A percentile compares a stretch with the other conserved stretches of the same genome.
Evolutionary conservation across 2,888 invertebrate genomes (phyloP).

Genomic region (Tetanocera ferruginea): DNA sequence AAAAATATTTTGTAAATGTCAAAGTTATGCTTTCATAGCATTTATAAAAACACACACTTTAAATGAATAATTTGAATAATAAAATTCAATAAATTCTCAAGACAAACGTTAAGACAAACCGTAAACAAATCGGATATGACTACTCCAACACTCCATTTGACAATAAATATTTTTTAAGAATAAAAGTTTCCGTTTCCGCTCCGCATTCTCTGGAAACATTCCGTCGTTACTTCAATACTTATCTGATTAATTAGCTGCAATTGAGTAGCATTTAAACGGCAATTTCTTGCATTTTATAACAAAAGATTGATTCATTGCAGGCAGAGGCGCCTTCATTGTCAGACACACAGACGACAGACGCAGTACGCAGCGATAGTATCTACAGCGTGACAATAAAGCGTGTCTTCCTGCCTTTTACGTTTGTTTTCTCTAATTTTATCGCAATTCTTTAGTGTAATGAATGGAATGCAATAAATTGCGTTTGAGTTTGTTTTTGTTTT

Average conservation of each 20-base stretch:
- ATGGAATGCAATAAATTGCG: constrained; percentile 16
- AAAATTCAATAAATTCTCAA: too few relatives aligned
- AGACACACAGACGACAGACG: neutral
- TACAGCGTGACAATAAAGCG: neutral
- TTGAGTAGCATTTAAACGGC: constrained; percentile 8
- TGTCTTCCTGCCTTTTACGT: neutral
- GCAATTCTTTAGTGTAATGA: constrained; percentile 4
- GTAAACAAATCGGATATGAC: too few relatives aligned
- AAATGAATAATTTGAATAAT: too few relatives aligned
- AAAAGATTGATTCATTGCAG: neutral
- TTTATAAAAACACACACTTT: too few relatives aligned
- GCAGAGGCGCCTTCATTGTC: neutral
- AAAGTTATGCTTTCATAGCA: too few relatives aligned
- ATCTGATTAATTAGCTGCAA: constrained; percentile 3
- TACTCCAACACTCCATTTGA: too few relatives aligned
- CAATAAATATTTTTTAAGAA: too few relatives aligned
- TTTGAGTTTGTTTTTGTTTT: neutral
- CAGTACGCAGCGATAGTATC: neutral
- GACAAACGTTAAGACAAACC: too few relatives aligned
- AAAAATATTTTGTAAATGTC: too few relatives aligned
- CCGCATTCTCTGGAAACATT: too few relatives aligned
- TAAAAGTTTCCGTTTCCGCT: too few relatives aligned
- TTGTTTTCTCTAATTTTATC: neutral
- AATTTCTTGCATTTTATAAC: constrained; percentile 6
- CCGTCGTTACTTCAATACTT: too few relatives aligned